These are phyloP conservation scores for Chaenocephalus aceratus DNA, from an alignment of 2,113 vertebrate genomes.

Conservation along the genomic window DNA sequence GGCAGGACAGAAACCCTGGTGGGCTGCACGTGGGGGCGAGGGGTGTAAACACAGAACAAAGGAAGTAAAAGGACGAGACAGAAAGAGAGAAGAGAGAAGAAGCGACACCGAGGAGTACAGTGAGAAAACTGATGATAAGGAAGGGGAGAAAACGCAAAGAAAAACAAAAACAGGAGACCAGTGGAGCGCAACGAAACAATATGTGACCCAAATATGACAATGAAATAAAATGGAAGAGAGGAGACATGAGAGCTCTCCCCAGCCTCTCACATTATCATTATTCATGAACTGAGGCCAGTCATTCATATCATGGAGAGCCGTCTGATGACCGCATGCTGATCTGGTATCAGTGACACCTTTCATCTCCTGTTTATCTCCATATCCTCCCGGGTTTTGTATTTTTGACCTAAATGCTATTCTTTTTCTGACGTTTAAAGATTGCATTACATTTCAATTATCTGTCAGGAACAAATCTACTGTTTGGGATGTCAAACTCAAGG, in stretches of 20 bases:
- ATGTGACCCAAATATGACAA: slow-evolving; percentile 73
- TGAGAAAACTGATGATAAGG: slow-evolving; percentile 50
- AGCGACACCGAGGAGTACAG: slow-evolving; percentile 36
- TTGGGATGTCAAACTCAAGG: too few relatives aligned
- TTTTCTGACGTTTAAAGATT: not conserved
- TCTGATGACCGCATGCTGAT: slow-evolving; percentile 25
- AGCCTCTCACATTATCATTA: slow-evolving; percentile 38
- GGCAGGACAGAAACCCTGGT: slow-evolving; percentile 44
- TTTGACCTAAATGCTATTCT: not conserved
- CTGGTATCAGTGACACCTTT: slow-evolving; percentile 5
- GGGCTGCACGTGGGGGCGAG: not conserved
- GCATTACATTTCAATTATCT: not conserved
- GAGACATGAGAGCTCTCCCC: slow-evolving; percentile 33
- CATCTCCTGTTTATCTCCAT: not conserved
- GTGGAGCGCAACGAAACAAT: slow-evolving; percentile 41
- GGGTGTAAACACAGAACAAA: slow-evolving; percentile 36
- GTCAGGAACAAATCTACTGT: not conserved
- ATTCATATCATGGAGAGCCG: slow-evolving; percentile 23
- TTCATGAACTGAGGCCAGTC: slow-evolving; percentile 44
- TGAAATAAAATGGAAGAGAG: slow-evolving; percentile 40
- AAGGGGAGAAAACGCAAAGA: slow-evolving; percentile 35
- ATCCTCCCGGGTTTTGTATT: not conserved
- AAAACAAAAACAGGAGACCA: slow-evolving; percentile 38
- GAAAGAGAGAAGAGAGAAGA: slow-evolving; percentile 12
- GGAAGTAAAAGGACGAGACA: slow-evolving; percentile 4